Evolutionary conservation across 2,888 invertebrate species (phyloP).

Genomic region (Sabatieria punctata): DNA sequence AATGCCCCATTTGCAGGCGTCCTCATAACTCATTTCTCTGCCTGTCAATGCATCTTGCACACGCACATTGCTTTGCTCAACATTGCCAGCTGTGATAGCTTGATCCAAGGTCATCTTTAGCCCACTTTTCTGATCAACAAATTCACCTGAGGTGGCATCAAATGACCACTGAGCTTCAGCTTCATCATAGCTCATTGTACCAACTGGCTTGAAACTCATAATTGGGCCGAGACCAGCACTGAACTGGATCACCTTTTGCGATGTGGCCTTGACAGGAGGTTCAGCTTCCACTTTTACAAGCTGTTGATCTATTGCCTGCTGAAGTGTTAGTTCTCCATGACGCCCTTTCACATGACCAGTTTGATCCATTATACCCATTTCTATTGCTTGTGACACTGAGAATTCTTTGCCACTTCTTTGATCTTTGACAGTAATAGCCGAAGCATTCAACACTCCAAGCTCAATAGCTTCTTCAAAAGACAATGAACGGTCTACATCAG

Average conservation of each 20-base stretch:
- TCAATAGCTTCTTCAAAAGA: slow-evolving; percentile 57
- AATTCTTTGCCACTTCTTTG: slow-evolving; percentile 59
- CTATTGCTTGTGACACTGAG: slow-evolving; percentile 65
- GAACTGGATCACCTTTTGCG: slow-evolving; percentile 27
- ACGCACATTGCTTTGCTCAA: slow-evolving; percentile 36
- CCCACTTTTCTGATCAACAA: slow-evolving; percentile 47
- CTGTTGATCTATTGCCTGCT: slow-evolving; percentile 24
- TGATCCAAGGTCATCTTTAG: slow-evolving; percentile 52
- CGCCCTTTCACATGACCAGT: slow-evolving; percentile 17
- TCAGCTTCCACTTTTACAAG: slow-evolving; percentile 22
- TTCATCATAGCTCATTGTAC: slow-evolving; percentile 26
- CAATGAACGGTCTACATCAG: slow-evolving; percentile 63
- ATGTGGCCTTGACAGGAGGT: slow-evolving; percentile 16
- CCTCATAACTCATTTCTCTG: slow-evolving; percentile 39
- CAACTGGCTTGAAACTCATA: slow-evolving; percentile 28
- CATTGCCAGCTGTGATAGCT: slow-evolving; percentile 36
- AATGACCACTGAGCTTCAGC: slow-evolving; percentile 27
- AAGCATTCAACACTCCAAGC: slow-evolving; percentile 36
- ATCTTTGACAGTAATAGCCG: slow-evolving; percentile 46
- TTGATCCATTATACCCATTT: slow-evolving; percentile 44
- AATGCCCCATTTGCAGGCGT: slow-evolving; percentile 36
- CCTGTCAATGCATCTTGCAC: slow-evolving; percentile 59
- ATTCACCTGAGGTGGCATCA: slow-evolving; percentile 62
- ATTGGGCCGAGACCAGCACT: slow-evolving; percentile 23
- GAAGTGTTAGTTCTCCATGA: slow-evolving; percentile 17